Evolutionary conservation across 2,797 vertebrate genomes (phyloP), one percentile per base, ranked within the genome.

Genomic region (Natrix natrix): DNA sequence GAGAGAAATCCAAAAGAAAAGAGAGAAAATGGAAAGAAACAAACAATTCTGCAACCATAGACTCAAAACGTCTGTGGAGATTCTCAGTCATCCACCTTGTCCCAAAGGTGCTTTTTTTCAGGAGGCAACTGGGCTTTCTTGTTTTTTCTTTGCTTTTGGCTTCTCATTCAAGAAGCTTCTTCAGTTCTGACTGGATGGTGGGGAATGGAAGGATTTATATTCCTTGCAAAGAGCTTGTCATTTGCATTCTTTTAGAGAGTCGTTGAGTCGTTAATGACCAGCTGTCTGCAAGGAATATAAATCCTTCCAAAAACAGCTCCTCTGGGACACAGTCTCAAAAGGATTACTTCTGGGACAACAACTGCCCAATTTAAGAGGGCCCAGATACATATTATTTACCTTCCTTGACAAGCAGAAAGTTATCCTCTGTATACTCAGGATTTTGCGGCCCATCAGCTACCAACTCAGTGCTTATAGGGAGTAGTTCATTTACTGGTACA

Each of bases 381-480:
- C 20, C 43, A 88, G n/a, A 78, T 14, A 20, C 89, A 89, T 37
- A 37, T 24, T 28, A 93, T 86, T 91, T n/a, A 93, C 93, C 90
- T 89, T 91, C 69, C 56, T 14, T 48, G 10, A 24, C 52, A 32
- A 7, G 43, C 69, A 91, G 14, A 48, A 0, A 22, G 17, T 24
- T 26, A 48, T 89, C 57, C 56, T n/a, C 5, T 37, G 0, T 63
- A 13, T 56, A n/a, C 0, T 0, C 0, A 28, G 94, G 91, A 0
- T 43, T 48, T 1, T 55, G 17, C 16, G 24, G 0, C 22, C 37
- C 55, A 37, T 1, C 13, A 56, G 14, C 0, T 8, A 78, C 88
- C 16, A 0, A 7, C 16, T 3, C 24, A 14, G 24, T 22, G 5
- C 37, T 28, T 54, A 14, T 6, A 89, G 3, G 17, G 14, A 3